Conservation (phyloP, 2,797 vertebrate species). For the Neostethus bicornis region DNA sequence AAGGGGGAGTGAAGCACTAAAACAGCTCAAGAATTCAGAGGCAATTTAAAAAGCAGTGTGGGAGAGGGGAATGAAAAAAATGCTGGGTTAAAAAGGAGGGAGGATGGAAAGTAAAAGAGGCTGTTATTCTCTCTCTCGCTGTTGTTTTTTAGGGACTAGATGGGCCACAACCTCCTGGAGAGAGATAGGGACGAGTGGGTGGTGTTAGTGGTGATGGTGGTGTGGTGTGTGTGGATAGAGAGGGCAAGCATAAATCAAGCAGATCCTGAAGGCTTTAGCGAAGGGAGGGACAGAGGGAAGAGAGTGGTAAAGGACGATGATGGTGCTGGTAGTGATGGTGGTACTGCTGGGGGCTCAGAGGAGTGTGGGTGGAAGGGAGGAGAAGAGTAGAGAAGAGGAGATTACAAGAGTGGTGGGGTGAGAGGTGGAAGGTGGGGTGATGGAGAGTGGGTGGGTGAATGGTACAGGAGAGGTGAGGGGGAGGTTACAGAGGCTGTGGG, state of each 20-base stretch:
- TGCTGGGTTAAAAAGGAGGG: constrained; percentile 80
- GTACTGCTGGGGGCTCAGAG: constrained; percentile 72
- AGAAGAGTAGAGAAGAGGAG: constrained; percentile 53
- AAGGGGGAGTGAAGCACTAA: constrained; percentile 84
- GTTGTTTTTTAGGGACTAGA: constrained; percentile 85
- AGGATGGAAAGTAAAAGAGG: constrained; percentile 83
- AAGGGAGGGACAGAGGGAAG: constrained; percentile 69
- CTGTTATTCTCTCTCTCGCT: constrained; percentile 80
- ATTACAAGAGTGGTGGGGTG: constrained; percentile 72
- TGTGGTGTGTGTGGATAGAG: constrained; percentile 63
- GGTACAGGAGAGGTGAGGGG: constrained; percentile 63
- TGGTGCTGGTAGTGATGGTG: constrained; percentile 68
- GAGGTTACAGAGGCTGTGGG: constrained; percentile 64
- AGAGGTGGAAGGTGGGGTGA: constrained; percentile 74
- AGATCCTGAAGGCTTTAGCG: constrained; percentile 71
- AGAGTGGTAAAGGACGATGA: constrained; percentile 71
- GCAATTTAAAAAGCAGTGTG: constrained; percentile 88
- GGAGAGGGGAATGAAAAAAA: constrained; percentile 84
- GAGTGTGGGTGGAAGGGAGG: constrained; percentile 74
- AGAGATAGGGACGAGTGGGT: constrained; percentile 78
- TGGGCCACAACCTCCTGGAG: constrained; percentile 80
- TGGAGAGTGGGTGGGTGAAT: constrained; percentile 73
- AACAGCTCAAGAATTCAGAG: constrained; percentile 86
- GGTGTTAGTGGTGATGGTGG: constrained; percentile 60
- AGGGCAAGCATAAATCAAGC: constrained; percentile 78